Evolutionary conservation across 2,113 vertebrate genomes (phyloP).

Genomic region (Tautogolabrus adspersus): DNA sequence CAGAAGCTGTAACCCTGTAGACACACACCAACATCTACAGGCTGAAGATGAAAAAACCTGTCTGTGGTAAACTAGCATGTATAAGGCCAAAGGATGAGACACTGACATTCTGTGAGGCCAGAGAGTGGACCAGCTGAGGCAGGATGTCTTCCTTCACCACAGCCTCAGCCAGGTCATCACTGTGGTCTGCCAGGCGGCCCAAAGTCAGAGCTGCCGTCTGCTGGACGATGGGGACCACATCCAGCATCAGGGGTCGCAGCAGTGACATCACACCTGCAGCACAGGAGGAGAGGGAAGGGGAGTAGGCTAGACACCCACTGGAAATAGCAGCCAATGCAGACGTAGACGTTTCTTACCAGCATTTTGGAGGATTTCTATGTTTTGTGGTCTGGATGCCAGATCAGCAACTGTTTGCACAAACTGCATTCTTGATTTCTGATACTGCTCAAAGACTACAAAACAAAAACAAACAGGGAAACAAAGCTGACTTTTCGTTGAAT

Average conservation of each 20-base stretch:
- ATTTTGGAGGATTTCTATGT: conserved; percentile 86
- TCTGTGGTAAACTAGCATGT: background rate
- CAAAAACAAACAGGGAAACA: background rate
- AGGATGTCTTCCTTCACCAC: conserved; percentile 91
- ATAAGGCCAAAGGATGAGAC: background rate
- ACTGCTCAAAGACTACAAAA: conserved; percentile 88
- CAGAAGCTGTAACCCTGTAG: background rate
- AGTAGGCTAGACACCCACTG: background rate
- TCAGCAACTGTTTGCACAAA: conserved; percentile 91
- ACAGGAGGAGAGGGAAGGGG: background rate
- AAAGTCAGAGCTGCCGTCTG: conserved; percentile 92
- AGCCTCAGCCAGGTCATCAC: conserved; percentile 90
- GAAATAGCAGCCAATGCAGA: background rate
- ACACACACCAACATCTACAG: background rate
- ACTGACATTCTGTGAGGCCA: conserved; percentile 92
- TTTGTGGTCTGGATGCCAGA: conserved; percentile 86
- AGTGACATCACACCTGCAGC: conserved; percentile 90
- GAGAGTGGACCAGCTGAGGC: conserved; percentile 89
- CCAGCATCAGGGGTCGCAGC: conserved; percentile 91
- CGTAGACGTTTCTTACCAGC: conserved; percentile 80
- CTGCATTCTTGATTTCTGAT: conserved; percentile 88
- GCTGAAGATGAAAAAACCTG: background rate
- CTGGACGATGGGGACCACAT: conserved; percentile 91
- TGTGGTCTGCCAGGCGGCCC: conserved; percentile 92
- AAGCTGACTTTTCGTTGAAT: background rate